phyloP scores from a whole-genome alignment of 2,888 invertebrate species.

The Plusia festucae region DNA sequence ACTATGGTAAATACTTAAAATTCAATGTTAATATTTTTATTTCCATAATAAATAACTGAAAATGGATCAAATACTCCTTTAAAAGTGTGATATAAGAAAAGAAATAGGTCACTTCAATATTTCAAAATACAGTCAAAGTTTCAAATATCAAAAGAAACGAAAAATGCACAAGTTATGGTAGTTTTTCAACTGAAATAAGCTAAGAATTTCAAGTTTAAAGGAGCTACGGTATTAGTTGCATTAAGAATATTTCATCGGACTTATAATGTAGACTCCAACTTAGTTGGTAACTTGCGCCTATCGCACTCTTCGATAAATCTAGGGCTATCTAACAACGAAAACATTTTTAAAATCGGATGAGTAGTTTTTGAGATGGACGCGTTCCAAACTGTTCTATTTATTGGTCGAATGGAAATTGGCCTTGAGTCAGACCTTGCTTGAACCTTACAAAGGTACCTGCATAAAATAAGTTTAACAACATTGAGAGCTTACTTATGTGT shows the following conservation, averaged over 20 bases:
- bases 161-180: background rate
- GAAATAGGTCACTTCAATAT: background rate
- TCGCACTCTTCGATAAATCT: too few species aligned
- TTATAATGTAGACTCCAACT: background rate
- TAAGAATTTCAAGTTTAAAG: background rate
- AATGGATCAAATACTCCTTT: background rate
- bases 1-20: too few species aligned
- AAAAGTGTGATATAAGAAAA: background rate
- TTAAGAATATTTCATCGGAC: background rate
- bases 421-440: too few species aligned
- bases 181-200: conserved; percentile 3
- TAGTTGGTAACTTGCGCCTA: too few species aligned
- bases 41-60: too few species aligned
- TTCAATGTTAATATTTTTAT: too few species aligned
- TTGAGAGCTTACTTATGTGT: background rate
- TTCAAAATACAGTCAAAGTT: background rate
- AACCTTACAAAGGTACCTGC: too few species aligned
- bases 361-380: too few species aligned
- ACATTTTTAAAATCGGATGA: background rate
- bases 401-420: too few species aligned
- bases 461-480: background rate
- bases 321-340: too few species aligned
- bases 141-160: conserved; percentile 2
- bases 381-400: too few species aligned
- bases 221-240: background rate